Conservation (phyloP, 2,113 vertebrate species). For the Serilophus lunatus region DNA sequence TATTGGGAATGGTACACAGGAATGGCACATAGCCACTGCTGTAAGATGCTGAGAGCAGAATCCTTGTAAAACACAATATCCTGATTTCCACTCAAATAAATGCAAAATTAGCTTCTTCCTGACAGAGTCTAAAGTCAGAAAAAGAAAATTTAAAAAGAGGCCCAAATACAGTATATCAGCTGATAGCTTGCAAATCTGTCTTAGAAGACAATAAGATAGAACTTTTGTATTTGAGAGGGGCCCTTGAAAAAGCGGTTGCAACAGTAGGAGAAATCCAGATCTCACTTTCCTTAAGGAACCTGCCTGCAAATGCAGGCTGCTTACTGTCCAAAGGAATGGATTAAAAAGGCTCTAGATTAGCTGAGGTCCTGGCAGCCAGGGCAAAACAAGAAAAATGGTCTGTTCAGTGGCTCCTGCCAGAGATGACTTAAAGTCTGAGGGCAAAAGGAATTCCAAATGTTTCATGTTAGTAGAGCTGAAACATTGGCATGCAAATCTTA, state of each 20-base stretch:
- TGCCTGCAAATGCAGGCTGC: background rate
- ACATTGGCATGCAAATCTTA: background rate
- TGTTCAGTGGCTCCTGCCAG: background rate
- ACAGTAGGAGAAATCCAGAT: background rate
- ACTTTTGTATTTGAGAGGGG: background rate
- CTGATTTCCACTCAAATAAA: background rate
- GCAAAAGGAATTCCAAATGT: background rate
- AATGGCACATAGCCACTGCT: background rate
- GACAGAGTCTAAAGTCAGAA: background rate
- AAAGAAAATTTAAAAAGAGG: background rate
- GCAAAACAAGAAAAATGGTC: background rate
- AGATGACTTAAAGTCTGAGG: background rate
- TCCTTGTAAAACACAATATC: background rate
- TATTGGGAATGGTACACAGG: background rate
- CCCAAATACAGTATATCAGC: background rate
- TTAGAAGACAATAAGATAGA: background rate
- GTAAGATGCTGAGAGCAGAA: background rate
- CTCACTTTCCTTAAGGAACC: background rate
- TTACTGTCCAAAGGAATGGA: background rate
- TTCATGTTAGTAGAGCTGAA: background rate
- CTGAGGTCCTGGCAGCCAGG: background rate
- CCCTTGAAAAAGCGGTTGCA: background rate
- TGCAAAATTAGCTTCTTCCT: background rate
- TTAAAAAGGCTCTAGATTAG: background rate
- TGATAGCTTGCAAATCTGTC: background rate